Conservation (phyloP, 1,140 invertebrate species). For the Sarcophaga peregrina region DNA sequence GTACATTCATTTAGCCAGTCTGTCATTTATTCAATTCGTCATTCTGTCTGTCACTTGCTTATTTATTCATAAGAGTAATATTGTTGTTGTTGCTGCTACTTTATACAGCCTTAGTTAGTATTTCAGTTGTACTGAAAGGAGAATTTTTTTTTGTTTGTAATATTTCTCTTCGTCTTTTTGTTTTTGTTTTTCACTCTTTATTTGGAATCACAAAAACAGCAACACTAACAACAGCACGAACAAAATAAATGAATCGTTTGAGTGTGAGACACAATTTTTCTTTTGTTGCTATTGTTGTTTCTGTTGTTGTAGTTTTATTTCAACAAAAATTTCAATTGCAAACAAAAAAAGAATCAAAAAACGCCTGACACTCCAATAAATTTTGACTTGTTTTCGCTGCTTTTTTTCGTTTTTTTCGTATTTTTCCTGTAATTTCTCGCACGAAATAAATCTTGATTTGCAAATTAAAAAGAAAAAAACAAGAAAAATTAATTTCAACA, state of each 20-base stretch:
- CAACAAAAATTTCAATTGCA: not conserved
- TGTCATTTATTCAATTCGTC: not conserved
- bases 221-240: too few relatives aligned
- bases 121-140: too few relatives aligned
- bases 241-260: not conserved
- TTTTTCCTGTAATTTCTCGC: conserved; percentile 14
- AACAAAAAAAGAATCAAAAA: not conserved
- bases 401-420: not conserved
- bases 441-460: conserved; percentile 31
- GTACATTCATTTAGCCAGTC: not conserved
- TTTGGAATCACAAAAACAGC: not conserved
- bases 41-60: not conserved
- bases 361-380: conserved; percentile 30
- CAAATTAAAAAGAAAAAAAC: not conserved
- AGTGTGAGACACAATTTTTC: conserved; percentile 16
- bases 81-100: not conserved
- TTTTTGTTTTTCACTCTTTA: not conserved
- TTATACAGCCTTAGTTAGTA: too few relatives aligned
- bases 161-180: too few relatives aligned
- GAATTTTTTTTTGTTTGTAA: too few relatives aligned
- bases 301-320: not conserved
- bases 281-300: not conserved
- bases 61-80: not conserved
- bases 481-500: not conserved
- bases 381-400: conserved; percentile 31